phyloP scores from a whole-genome alignment of 2,797 vertebrate species.

The Lemur catta region DNA sequence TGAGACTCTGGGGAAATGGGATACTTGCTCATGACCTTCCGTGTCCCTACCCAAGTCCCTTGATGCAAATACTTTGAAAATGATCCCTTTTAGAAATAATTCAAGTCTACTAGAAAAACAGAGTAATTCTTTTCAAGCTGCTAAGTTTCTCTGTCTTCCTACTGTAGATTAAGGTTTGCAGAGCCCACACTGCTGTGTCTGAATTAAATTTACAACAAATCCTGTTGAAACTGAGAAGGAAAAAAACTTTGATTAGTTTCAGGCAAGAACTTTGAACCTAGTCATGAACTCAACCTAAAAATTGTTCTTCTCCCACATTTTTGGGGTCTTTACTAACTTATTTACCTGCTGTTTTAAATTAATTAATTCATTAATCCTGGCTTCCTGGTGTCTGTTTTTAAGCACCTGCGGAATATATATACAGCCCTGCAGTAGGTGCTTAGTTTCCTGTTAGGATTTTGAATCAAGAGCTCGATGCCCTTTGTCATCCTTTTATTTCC shows the following conservation, averaged over 20 bases:
- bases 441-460: constrained; percentile 64
- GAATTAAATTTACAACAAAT: constrained; percentile 59
- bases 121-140: constrained; percentile 15
- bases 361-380: constrained; percentile 49
- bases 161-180: constrained; percentile 30
- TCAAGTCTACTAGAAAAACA: neutral
- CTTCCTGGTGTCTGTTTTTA: constrained; percentile 33
- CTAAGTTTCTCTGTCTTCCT: neutral
- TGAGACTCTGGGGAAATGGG: neutral
- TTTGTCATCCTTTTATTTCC: constrained; percentile 80
- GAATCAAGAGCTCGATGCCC: constrained; percentile 76
- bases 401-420: constrained; percentile 49
- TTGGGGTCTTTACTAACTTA: constrained; percentile 64
- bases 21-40: neutral
- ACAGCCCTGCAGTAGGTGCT: neutral
- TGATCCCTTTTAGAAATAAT: constrained; percentile 36
- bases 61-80: constrained; percentile 24
- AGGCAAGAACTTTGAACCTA: constrained; percentile 56
- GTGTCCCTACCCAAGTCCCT: neutral
- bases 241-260: neutral
- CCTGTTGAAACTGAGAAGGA: constrained; percentile 35
- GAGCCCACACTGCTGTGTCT: constrained; percentile 19
- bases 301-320: constrained; percentile 24
- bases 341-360: constrained; percentile 40
- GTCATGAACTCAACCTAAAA: constrained; percentile 37